phyloP scores from a whole-genome alignment of 2,888 invertebrate species.

The Neoascia interrupta region DNA sequence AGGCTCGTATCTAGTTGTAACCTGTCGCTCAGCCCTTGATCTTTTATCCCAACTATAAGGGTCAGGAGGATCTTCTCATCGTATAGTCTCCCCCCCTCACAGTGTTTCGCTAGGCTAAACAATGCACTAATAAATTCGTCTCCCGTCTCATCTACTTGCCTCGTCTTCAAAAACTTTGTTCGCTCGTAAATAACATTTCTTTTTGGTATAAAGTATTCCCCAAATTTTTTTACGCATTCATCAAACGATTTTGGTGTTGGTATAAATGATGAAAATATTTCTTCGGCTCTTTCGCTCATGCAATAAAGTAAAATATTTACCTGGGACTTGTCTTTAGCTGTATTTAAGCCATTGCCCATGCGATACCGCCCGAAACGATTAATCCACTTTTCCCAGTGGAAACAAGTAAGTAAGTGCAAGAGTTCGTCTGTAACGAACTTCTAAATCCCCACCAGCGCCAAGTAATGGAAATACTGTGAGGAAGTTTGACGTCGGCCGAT shows the following conservation, averaged over 20 bases:
- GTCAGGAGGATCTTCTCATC: constrained; percentile 5
- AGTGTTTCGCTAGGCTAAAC: not conserved
- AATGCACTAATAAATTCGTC: constrained; percentile 5
- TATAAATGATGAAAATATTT: not conserved
- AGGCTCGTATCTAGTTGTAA: constrained; percentile 7
- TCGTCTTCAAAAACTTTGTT: not conserved
- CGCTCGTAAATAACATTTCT: constrained; percentile 2
- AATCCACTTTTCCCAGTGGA: constrained; percentile 21
- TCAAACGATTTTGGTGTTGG: not conserved
- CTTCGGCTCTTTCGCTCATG: not conserved
- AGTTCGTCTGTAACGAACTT: too few relatives aligned
- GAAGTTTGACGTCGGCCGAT: too few relatives aligned
- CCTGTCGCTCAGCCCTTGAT: constrained; percentile 8
- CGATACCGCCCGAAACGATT: constrained; percentile 8
- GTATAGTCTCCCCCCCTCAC: not conserved
- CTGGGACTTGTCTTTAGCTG: not conserved
- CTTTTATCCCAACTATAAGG: constrained; percentile 9
- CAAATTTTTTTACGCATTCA: too few relatives aligned
- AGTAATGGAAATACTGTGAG: too few relatives aligned
- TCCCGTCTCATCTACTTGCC: not conserved
- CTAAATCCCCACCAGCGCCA: too few relatives aligned
- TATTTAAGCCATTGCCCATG: not conserved
- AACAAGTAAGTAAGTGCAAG: too few relatives aligned
- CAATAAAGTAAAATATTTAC: constrained; percentile 16
- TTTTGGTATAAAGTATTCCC: constrained; percentile 4